Conservation (phyloP, 2,113 vertebrate genomes). For the Nycticorax nycticorax region DNA sequence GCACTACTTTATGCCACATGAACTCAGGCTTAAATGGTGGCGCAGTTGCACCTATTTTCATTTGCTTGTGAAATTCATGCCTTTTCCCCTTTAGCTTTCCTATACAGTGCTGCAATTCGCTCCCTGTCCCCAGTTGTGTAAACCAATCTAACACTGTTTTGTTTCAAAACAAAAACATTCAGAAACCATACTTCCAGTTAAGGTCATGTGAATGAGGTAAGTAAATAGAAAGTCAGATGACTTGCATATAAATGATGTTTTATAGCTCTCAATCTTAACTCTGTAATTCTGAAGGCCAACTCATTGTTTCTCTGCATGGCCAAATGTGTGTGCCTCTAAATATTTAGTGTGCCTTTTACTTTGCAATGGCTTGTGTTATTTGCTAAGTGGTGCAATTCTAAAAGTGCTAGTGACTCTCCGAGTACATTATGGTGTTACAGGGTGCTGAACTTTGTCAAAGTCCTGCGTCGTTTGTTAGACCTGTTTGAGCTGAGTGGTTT, state of each 20-base stretch:
- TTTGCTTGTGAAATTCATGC: background rate
- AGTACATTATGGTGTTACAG: background rate
- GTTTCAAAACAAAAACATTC: background rate
- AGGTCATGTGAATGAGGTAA: background rate
- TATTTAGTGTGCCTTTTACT: background rate
- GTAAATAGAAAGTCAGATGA: background rate
- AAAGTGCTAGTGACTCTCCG: background rate
- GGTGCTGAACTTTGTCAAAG: background rate
- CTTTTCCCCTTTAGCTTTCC: background rate
- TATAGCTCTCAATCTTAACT: background rate
- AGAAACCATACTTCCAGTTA: background rate
- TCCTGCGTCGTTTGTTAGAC: background rate
- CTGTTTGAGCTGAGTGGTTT: background rate
- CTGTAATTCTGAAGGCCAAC: background rate
- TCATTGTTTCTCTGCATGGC: background rate
- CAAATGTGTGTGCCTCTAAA: background rate
- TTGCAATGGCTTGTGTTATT: background rate
- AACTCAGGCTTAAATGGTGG: background rate
- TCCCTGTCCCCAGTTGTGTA: background rate
- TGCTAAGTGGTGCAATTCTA: background rate
- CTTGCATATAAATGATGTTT: background rate
- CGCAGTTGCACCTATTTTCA: background rate
- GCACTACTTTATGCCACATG: background rate
- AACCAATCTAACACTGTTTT: background rate
- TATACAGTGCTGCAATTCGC: background rate